Percentiles rank a stretch among this genome's conserved stretches.
These are phyloP conservation scores for Scolanthus callimorphus DNA, from an alignment of 92 coral and sea anemone genomes.

Conservation along the genomic window DNA sequence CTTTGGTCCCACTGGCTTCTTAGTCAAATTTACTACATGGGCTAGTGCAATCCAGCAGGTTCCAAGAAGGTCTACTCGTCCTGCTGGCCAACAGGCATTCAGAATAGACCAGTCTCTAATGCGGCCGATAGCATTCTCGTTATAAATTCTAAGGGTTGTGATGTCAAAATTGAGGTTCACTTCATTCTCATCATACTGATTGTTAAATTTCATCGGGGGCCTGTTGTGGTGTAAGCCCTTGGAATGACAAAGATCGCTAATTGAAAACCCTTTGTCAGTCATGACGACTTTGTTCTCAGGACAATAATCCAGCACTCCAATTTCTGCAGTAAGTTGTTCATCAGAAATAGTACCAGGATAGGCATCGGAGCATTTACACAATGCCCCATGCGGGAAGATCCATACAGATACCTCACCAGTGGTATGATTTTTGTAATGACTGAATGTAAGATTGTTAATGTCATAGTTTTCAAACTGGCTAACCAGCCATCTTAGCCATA, in stretches of 20 bases:
- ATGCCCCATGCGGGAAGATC: slow-evolving; percentile 35
- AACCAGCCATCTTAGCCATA: slow-evolving; percentile 45
- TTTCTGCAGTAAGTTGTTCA: slow-evolving; percentile 41
- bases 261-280: slow-evolving; percentile 42
- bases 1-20: slow-evolving; percentile 40
- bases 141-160: slow-evolving; percentile 39
- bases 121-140: slow-evolving; percentile 48
- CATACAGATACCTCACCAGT: slow-evolving; percentile 48
- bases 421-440: slow-evolving; percentile 53
- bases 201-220: slow-evolving; percentile 33
- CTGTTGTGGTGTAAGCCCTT: slow-evolving; percentile 46
- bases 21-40: slow-evolving; percentile 36
- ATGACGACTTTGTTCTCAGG: slow-evolving; percentile 31
- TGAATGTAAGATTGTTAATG: slow-evolving; percentile 43
- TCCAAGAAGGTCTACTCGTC: slow-evolving; percentile 43
- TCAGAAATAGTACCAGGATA: slow-evolving; percentile 48
- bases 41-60: slow-evolving; percentile 44
- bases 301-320: slow-evolving; percentile 34
- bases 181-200: slow-evolving; percentile 46
- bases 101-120: too few relatives aligned
- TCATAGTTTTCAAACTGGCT: slow-evolving; percentile 54
- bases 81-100: slow-evolving; percentile 47
- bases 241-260: slow-evolving; percentile 46
- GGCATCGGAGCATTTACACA: slow-evolving; percentile 45
- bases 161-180: slow-evolving; percentile 38